Evolutionary conservation across 2,797 vertebrate genomes (phyloP), one percentile per base, ranked within the genome.

Genomic region (Dendrocincla tyrannina): DNA sequence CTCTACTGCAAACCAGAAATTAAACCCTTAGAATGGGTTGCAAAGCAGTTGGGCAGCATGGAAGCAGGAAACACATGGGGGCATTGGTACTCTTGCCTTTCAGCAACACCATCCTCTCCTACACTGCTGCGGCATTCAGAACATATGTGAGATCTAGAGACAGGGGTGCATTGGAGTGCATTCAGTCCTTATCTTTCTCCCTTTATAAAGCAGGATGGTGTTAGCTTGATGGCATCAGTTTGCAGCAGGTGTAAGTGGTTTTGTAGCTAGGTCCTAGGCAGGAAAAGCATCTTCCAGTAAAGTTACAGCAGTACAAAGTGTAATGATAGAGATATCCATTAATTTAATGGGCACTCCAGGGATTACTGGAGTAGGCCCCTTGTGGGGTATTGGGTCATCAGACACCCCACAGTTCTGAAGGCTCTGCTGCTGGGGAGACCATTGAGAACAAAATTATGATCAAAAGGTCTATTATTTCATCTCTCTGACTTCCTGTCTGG

Each of bases 401-500:
- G 18, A 11, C 7, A 62, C 53, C 33, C 27, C 24, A 63, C 24
- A 77, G 12, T 17, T 70, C 52, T 69, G 28, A 44, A 55, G 41
- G 17, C 15, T 85, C 27, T 35, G 8, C 64, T 72, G n/a, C 18
- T 28, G 72, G 10, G 33, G 33, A 82, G 33, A 58, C 8, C 1
- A 0, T 23, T 66, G 3, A 2, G 49, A 53, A 5, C 11, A 72
- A 87, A 89, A 42, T 1, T 3, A 28, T 59, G 23, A 80, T 63
- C 68, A 77, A 49, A 75, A 17, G 22, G 18, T 9, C 24, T 5
- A 15, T 56, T 44, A 50, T 59, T 85, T 67, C 5, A 41, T 60
- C 41, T 70, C 5, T 44, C n/a, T 0, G 0, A 37, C 32, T 37
- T 16, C 18, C 9, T 4, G 24, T 41, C 14, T 37, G 23, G 3